phyloP scores from a whole-genome alignment of 2,888 invertebrate species.

The Scelioninae gen. 1 region DNA sequence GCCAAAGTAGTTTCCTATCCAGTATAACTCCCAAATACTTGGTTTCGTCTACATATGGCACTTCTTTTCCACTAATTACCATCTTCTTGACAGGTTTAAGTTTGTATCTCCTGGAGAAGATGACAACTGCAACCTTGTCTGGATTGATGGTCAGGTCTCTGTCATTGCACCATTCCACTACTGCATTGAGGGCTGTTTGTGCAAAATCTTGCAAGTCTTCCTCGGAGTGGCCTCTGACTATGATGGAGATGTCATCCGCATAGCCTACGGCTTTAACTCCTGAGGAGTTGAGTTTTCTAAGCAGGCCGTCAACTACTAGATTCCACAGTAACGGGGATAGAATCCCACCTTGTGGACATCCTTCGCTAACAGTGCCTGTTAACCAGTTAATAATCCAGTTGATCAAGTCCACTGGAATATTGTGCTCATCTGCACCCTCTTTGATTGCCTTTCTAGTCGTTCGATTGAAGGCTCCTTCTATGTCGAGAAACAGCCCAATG shows the following conservation, averaged over 20 bases:
- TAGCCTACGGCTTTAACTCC: not conserved
- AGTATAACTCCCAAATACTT: constrained; percentile 17
- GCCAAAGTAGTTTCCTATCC: constrained; percentile 5
- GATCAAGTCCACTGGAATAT: not conserved
- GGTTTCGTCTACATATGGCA: not conserved
- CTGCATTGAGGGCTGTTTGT: constrained; percentile 1
- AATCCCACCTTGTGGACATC: constrained; percentile 22
- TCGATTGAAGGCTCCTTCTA: constrained; percentile 10
- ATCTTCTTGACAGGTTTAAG: not conserved
- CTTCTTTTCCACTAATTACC: not conserved
- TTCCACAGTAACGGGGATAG: constrained; percentile 28
- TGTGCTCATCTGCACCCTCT: not conserved
- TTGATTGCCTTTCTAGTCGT: constrained; percentile 1
- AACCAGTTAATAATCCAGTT: constrained; percentile 23
- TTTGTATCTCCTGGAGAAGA: constrained; percentile 21
- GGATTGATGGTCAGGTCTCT: not conserved
- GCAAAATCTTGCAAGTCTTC: constrained; percentile 3
- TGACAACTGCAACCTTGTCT: not conserved
- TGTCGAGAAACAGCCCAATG: constrained; percentile 13
- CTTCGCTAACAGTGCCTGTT: not conserved
- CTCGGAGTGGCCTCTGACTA: constrained; percentile 11
- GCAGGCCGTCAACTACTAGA: constrained; percentile 18
- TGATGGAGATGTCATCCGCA: constrained; percentile 36
- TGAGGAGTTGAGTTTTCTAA: not conserved
- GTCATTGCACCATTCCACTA: constrained; percentile 7